Evolutionary conservation across 1,140 invertebrate species (phyloP).

Genomic region (Trachelipus rathkii): DNA sequence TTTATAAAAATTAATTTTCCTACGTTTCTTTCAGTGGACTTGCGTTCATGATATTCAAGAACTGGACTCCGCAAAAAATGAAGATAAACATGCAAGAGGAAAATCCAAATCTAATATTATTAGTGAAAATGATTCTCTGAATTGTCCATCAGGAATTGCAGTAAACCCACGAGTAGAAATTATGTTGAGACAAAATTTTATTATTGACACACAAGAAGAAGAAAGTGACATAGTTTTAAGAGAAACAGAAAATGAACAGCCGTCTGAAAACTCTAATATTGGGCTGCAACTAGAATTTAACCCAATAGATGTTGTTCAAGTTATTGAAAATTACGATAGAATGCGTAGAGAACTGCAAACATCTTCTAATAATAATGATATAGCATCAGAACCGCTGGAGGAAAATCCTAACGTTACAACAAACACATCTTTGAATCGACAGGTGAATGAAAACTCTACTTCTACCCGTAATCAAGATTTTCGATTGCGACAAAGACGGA

Average conservation of each 20-base stretch:
- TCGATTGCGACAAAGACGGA: background rate
- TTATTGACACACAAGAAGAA: constrained; percentile 22
- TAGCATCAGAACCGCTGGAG: background rate
- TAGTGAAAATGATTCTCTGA: constrained; percentile 29
- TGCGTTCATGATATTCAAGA: constrained; percentile 88
- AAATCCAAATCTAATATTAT: constrained; percentile 6
- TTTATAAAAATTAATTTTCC: no score
- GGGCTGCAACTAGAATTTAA: constrained; percentile 35
- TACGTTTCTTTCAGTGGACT: constrained; percentile 69
- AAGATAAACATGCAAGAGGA: constrained; percentile 29
- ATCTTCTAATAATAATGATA: constrained; percentile 17
- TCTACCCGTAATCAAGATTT: background rate
- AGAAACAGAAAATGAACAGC: constrained; percentile 20
- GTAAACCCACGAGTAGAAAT: constrained; percentile 35
- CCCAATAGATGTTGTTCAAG: constrained; percentile 35
- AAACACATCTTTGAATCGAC: background rate
- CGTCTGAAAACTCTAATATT: constrained; percentile 21
- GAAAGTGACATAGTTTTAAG: constrained; percentile 29
- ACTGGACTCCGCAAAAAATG: constrained; percentile 48
- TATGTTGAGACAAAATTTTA: constrained; percentile 26
- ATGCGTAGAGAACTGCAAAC: constrained; percentile 24
- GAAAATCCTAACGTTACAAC: no score
- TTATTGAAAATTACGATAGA: constrained; percentile 33
- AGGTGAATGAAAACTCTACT: background rate
- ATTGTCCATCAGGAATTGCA: constrained; percentile 30